Conservation (phyloP, 2,888 invertebrate genomes). For the Sthenelais limicola region DNA sequence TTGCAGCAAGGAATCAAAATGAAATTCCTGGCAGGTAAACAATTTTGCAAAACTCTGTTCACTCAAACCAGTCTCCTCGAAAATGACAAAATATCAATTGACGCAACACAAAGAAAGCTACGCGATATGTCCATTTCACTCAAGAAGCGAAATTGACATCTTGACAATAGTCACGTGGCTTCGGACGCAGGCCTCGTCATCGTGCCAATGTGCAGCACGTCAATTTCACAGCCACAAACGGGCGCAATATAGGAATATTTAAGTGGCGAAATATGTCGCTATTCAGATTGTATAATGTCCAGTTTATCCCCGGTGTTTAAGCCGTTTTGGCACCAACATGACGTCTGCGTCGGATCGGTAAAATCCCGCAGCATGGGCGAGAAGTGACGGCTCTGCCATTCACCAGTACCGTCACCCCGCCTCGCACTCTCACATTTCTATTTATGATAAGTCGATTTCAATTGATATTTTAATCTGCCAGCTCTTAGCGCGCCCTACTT, state of each 20-base stretch:
- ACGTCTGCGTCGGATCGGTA: neutral
- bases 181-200: too few species aligned
- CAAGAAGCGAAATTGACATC: too few species aligned
- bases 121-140: too few species aligned
- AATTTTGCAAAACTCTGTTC: too few species aligned
- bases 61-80: too few species aligned
- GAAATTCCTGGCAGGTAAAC: too few species aligned
- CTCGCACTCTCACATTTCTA: slow-evolving; percentile 2
- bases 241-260: slow-evolving; percentile 38
- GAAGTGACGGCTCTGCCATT: neutral
- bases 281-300: slow-evolving; percentile 8
- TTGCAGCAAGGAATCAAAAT: too few species aligned
- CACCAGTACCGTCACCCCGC: neutral
- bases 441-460: slow-evolving; percentile 26
- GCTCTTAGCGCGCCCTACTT: slow-evolving; percentile 1
- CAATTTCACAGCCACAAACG: too few species aligned
- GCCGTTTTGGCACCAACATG: slow-evolving; percentile 29
- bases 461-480: slow-evolving; percentile 26
- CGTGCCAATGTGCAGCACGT: too few species aligned
- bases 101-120: too few species aligned
- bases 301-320: slow-evolving; percentile 20
- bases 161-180: too few species aligned
- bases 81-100: too few species aligned
- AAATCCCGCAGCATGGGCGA: neutral
- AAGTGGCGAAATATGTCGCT: slow-evolving; percentile 33